Base-by-base conservation (phyloP, 2,888 invertebrate species). In the Thelaira solivaga region DNA sequence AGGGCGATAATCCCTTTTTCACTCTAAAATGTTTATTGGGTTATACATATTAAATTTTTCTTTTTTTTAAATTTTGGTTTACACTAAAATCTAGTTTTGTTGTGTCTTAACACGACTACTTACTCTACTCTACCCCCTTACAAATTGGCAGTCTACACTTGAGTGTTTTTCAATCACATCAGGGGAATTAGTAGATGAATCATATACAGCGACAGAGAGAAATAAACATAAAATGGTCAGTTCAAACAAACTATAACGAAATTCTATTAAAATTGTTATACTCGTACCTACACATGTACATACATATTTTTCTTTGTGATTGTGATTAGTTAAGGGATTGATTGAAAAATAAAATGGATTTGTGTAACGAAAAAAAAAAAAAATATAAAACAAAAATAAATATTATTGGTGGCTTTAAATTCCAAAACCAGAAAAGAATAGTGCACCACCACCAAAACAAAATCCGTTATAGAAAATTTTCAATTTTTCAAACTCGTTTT, bases 301-400 rank as follows among this genome's bases (percentile, higher is more conserved):
- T 1, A 3, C 11, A 22, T 11, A 34, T 47, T 65, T 73, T 41
- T 24, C n/a, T 18, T 34, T 24, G 34, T 24, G 29, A 47, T 67
- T 71, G 39, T 55, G 78, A 78, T 74, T 78, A 74, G 74, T 71
- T 71, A 59, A 49, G 78, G 78, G 74, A 74, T 74, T 78, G 78
- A 71, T 74, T 74, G 65, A 39, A 68, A 77, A 73, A 55, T 18
- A 31, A 45, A 31, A 61, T 22, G 36, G 22, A 36, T 24, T 22
- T 16, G 13, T 18, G 29, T 43, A 59, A 13, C 26, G 43, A 43
- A 39, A 31, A 22, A 55, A 39, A 20, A 49, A 24, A 8, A 18
- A 24, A 49, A 6, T 4, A 47, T 6, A 31, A 18, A 41, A 20
- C 39, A 49, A 62, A 6, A 34, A 11, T 22, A 67, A 26, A n/a